Percentiles rank a stretch among this genome's conserved stretches.
Evolutionary conservation across 2,113 vertebrate species (phyloP).

Genomic region (Zosterops hypoxanthus): DNA sequence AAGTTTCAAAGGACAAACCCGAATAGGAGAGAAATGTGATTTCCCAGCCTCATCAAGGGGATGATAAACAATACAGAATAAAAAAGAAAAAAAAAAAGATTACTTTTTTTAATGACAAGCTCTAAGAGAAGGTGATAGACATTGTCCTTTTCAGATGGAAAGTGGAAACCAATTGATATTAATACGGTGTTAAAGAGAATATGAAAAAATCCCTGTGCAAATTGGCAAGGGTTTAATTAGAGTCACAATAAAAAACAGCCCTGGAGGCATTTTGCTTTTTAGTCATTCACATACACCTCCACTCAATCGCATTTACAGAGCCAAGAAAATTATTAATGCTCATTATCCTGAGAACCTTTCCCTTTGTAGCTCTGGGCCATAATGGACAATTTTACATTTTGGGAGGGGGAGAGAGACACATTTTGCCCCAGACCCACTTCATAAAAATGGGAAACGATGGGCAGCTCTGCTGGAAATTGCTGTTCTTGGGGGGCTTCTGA

Average conservation of each 20-base stretch:
- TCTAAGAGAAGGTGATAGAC: slow-evolving; percentile 53
- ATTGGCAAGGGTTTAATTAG: slow-evolving; percentile 80
- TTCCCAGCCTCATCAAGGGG: slow-evolving; percentile 50
- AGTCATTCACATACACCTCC: slow-evolving; percentile 55
- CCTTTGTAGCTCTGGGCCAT: slow-evolving; percentile 11
- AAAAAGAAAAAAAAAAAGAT: neutral
- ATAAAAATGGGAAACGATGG: neutral
- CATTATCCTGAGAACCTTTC: slow-evolving; percentile 26
- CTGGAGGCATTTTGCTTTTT: slow-evolving; percentile 67
- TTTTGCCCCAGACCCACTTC: neutral
- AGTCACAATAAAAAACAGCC: slow-evolving; percentile 59
- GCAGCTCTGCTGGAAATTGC: neutral
- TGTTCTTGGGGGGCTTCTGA: neutral
- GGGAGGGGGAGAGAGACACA: neutral
- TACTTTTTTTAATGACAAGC: neutral
- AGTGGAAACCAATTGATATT: slow-evolving; percentile 60
- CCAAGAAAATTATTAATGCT: slow-evolving; percentile 44
- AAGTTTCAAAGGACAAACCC: slow-evolving; percentile 64
- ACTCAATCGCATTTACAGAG: neutral
- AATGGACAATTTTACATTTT: neutral
- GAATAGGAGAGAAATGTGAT: slow-evolving; percentile 45
- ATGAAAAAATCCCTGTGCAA: slow-evolving; percentile 33
- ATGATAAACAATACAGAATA: slow-evolving; percentile 48
- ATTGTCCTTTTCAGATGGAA: slow-evolving; percentile 63
- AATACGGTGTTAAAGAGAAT: slow-evolving; percentile 51